phyloP scores from a whole-genome alignment of 2,797 vertebrate genomes.

The Enteromius mattozi region DNA sequence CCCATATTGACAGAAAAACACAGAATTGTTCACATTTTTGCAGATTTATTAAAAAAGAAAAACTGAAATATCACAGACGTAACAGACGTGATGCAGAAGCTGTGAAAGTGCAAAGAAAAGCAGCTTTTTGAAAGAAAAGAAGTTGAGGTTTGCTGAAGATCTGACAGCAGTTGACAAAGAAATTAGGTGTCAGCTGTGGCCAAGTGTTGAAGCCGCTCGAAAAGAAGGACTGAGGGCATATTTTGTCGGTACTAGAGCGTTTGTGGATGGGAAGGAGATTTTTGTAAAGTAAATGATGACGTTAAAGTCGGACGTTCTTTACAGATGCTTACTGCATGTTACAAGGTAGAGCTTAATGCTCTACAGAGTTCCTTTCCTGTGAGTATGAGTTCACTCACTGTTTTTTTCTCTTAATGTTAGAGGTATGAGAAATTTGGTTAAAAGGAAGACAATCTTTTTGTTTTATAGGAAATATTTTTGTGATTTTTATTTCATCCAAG shows the following conservation, averaged over 20 bases:
- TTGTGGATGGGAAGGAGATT: neutral
- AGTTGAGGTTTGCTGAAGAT: conserved; percentile 3
- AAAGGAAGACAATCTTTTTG: neutral
- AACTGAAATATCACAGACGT: too few relatives aligned
- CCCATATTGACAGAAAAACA: too few relatives aligned
- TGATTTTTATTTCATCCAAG: neutral
- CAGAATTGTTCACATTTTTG: too few relatives aligned
- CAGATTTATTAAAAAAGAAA: too few relatives aligned
- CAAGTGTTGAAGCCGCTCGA: neutral
- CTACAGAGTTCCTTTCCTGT: too few relatives aligned
- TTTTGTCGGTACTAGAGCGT: neutral
- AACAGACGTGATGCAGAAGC: too few relatives aligned
- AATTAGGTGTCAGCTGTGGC: neutral
- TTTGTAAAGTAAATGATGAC: neutral
- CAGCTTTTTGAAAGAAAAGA: neutral
- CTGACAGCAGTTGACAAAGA: neutral
- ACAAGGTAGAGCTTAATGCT: too few relatives aligned
- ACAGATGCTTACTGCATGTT: too few relatives aligned
- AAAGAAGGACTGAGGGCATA: neutral
- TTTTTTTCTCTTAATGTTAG: neutral
- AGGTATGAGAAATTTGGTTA: neutral
- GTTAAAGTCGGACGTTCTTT: neutral
- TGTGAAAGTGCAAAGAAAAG: too few relatives aligned
- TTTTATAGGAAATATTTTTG: neutral
- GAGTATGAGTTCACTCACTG: too few relatives aligned